Conservation (phyloP, 1,140 invertebrate species). For the Drosophila arizonae region DNA sequence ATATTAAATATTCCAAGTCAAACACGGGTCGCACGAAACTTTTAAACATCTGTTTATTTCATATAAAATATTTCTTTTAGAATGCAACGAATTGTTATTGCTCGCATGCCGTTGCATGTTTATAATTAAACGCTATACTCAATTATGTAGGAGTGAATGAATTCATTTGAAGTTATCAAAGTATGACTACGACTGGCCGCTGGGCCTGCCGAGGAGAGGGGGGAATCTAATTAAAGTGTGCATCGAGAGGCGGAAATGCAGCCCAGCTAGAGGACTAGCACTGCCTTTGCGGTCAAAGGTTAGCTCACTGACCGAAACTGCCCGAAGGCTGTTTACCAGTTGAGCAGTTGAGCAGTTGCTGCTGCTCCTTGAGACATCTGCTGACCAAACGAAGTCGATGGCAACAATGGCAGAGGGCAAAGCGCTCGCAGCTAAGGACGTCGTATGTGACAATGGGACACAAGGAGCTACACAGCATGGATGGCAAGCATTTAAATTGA, state of each 20-base stretch:
- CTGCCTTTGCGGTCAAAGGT: slow-evolving; percentile 34
- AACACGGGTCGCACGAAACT: no score
- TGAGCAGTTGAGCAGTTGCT: slow-evolving; percentile 6
- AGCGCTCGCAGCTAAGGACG: slow-evolving; percentile 56
- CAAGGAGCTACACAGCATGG: slow-evolving; percentile 19
- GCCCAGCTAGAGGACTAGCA: slow-evolving; percentile 14
- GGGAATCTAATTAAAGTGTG: slow-evolving; percentile 74
- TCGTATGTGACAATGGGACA: slow-evolving; percentile 59
- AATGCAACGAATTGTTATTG: no score
- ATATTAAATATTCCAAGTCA: no score
- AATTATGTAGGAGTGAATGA: slow-evolving; percentile 27
- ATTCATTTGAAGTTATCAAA: slow-evolving; percentile 33
- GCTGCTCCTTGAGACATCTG: slow-evolving; percentile 40
- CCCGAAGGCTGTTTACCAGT: slow-evolving; percentile 35
- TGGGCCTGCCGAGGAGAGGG: slow-evolving; percentile 33
- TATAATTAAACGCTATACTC: slow-evolving; percentile 18
- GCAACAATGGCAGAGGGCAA: slow-evolving; percentile 35
- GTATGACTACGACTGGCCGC: not conserved
- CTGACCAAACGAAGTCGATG: slow-evolving; percentile 22
- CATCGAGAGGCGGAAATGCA: slow-evolving; percentile 40
- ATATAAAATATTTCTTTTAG: no score
- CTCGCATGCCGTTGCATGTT: not conserved
- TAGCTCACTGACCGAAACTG: slow-evolving; percentile 20
- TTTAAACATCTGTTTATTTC: no score
- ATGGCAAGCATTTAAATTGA: slow-evolving; percentile 73